Percentiles rank a stretch among this genome's conserved stretches.
Evolutionary conservation across 2,797 vertebrate species (phyloP).

Genomic region (Oceanodroma leucorhoa): DNA sequence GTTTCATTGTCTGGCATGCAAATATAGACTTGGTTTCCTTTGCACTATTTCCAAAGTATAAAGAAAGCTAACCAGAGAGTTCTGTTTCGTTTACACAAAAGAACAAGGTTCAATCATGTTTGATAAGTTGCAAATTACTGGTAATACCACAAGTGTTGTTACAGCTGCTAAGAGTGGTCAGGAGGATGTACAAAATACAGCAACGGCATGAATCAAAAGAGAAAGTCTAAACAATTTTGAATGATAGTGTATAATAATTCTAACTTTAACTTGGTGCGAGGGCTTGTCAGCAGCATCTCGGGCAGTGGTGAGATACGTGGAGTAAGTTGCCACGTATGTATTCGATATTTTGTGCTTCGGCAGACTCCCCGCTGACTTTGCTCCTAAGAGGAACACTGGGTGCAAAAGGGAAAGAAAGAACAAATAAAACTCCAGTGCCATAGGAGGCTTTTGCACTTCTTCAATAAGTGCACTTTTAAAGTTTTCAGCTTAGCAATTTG

Average conservation of each 20-base stretch:
- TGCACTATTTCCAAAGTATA: conserved; percentile 84
- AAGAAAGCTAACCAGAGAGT: conserved; percentile 83
- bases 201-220: conserved; percentile 82
- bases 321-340: conserved; percentile 42
- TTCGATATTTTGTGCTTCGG: not conserved
- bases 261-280: conserved; percentile 72
- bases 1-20: conserved; percentile 88
- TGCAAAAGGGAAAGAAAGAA: not conserved
- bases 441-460: not conserved
- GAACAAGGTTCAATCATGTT: conserved; percentile 88
- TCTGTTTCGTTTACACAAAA: conserved; percentile 85
- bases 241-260: conserved; percentile 80
- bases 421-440: not conserved
- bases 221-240: conserved; percentile 82
- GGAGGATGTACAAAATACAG: conserved; percentile 81
- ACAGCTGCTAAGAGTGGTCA: conserved; percentile 84
- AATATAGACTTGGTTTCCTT: conserved; percentile 83
- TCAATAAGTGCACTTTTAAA: not conserved
- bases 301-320: conserved; percentile 40
- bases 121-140: conserved; percentile 89
- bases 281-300: conserved; percentile 56
- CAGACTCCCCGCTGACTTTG: not conserved
- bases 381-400: not conserved
- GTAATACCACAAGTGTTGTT: conserved; percentile 86
- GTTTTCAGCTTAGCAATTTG: not conserved